Evolutionary conservation across 2,113 vertebrate genomes (phyloP), one percentile per base, ranked within the genome.

Genomic region (Eolophus roseicapilla): DNA sequence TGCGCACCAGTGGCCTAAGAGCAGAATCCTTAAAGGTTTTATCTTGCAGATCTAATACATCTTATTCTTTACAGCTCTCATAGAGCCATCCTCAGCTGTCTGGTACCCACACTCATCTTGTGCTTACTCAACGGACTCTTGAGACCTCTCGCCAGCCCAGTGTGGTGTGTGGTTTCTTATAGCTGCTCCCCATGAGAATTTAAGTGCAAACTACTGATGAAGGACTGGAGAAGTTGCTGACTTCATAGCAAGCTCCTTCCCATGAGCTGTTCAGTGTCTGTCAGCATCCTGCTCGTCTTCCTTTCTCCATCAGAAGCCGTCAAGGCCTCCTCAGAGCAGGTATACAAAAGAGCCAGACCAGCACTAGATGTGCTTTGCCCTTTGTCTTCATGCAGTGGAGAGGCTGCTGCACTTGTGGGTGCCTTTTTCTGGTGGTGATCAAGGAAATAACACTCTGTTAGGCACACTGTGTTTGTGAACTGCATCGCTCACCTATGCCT

Each of bases 81-180:
- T 41, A 41, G 41, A 41, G 74, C 39, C 10, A 35, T 14, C 59
- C 31, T 74, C 49, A 82, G 20, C n/a, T 77, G 53, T 11, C 0
- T 33, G 11, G 24, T 39, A 24, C 3, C 3, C 16, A 3, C 17
- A 14, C 31, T 49, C 41, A 31, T 21, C 41, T 71, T 49, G 13
- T 0, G 11, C 63, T 77, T 18, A 37, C 31, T 9, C 1, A 3
- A 8, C 1, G 4, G 43, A 23, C 27, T 16, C 43, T 21, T 41
- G 25, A 57, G 29, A 33, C 16, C 13, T 47, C 1, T 33, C 64
- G 73, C 31, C 35, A 44, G 18, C 12, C 10, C 29, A 3, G 33
- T 65, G 59, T 67, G 19, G 11, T 29, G 3, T 0, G 0, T 59
- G 23, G 49, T 59, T 77, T 67, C 59, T 44, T 75, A 23, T 1